A percentile compares a stretch with the other conserved stretches of the same genome.
phyloP scores from a whole-genome alignment of 2,888 invertebrate genomes.

The Yponomeuta sedellus region DNA sequence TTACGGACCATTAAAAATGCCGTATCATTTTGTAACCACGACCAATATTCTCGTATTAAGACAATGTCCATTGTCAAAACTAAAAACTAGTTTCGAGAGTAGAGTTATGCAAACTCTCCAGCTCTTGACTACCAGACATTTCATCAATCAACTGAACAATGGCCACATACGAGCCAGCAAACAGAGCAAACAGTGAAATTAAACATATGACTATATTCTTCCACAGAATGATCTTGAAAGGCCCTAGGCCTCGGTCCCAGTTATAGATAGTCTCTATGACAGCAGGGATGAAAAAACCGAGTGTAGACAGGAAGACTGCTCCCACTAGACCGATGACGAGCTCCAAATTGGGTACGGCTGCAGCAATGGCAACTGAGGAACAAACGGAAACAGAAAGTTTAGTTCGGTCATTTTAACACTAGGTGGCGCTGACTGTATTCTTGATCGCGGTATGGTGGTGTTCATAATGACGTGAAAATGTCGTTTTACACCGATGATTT shows the following conservation, averaged over 20 bases:
- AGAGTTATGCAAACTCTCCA: background rate
- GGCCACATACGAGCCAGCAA: slow-evolving; percentile 49
- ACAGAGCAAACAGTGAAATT: slow-evolving; percentile 46
- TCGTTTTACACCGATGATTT: too few relatives aligned
- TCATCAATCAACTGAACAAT: background rate
- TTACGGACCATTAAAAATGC: too few relatives aligned
- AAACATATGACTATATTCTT: slow-evolving; percentile 76
- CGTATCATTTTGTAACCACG: too few relatives aligned
- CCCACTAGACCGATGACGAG: slow-evolving; percentile 93
- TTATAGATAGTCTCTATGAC: slow-evolving; percentile 83
- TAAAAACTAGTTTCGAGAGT: background rate
- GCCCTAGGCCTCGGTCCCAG: slow-evolving; percentile 81
- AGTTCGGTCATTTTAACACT: too few relatives aligned
- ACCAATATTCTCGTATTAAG: too few relatives aligned
- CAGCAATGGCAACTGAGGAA: slow-evolving; percentile 81
- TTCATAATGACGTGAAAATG: too few relatives aligned
- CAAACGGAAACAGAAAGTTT: slow-evolving; percentile 19
- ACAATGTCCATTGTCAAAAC: too few relatives aligned
- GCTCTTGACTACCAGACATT: background rate
- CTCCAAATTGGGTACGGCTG: slow-evolving; percentile 87
- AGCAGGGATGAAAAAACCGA: slow-evolving; percentile 85
- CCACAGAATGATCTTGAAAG: slow-evolving; percentile 77
- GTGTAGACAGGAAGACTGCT: slow-evolving; percentile 82
- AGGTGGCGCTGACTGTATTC: too few relatives aligned
- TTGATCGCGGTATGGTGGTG: too few relatives aligned